Evolutionary conservation across 2,797 vertebrate genomes (phyloP).

Genomic region (Arremon brunneinucha): DNA sequence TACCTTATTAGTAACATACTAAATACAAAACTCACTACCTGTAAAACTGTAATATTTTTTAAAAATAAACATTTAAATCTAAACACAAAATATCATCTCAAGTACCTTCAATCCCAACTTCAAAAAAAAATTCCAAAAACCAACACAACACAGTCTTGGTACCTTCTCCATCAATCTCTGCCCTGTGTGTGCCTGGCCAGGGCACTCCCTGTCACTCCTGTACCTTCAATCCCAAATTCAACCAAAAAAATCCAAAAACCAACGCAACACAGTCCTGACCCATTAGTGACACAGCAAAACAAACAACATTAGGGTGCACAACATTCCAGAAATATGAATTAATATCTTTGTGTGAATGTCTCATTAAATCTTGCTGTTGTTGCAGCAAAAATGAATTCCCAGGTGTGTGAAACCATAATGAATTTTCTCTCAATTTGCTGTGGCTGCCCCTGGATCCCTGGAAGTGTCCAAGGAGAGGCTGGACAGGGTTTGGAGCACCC

Average conservation of each 20-base stretch:
- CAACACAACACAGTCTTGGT: background rate
- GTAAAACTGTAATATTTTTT: background rate
- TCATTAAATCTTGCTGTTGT: background rate
- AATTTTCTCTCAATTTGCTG: background rate
- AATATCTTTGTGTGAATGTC: background rate
- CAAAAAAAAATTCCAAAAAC: background rate
- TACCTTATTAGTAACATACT: background rate
- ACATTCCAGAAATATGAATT: background rate
- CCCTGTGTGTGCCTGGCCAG: no score
- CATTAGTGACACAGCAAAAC: background rate
- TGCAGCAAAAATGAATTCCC: background rate
- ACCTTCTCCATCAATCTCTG: no score
- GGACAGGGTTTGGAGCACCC: background rate
- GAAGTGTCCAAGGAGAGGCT: background rate
- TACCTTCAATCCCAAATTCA: background rate
- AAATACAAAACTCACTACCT: background rate
- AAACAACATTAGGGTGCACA: background rate
- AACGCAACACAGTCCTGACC: background rate
- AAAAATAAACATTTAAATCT: background rate
- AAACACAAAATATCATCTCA: background rate
- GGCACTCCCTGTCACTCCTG: no score
- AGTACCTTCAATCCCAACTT: background rate
- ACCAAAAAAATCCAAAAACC: background rate
- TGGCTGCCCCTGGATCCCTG: background rate
- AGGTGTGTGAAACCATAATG: background rate